Conservation (phyloP, 37 sponge, comb jelly and placozoan species). For the Bolinopsis microptera region DNA sequence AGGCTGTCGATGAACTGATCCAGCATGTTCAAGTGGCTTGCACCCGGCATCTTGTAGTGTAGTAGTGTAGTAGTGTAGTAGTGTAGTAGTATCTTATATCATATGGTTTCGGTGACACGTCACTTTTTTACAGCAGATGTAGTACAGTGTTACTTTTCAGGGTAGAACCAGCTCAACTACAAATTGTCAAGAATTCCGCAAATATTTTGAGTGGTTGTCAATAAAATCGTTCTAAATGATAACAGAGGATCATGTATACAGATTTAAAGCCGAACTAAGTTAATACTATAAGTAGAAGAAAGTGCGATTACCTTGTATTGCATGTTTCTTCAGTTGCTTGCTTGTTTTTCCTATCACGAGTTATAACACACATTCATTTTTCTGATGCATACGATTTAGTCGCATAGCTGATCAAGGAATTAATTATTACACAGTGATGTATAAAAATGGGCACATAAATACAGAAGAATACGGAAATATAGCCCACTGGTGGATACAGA, state of each 20-base stretch:
- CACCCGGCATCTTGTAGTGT: conserved; percentile 60
- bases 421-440: too few species aligned
- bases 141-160: too few species aligned
- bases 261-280: neutral
- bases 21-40: conserved; percentile 51
- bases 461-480: too few species aligned
- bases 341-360: neutral
- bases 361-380: neutral
- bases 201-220: neutral
- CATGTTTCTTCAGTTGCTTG: neutral
- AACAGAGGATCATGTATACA: neutral
- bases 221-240: neutral
- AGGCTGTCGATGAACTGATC: conserved; percentile 61
- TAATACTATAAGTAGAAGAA: neutral
- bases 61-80: too few species aligned
- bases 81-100: too few species aligned
- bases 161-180: too few species aligned
- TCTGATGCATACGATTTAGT: neutral
- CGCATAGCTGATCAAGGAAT: neutral
- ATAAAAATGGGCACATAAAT: too few species aligned
- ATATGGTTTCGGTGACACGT: too few species aligned
- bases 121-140: too few species aligned
- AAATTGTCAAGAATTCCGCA: neutral
- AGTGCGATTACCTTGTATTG: neutral
- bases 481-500: too few species aligned